These are phyloP conservation scores for Malurus alboscapulatus DNA, from an alignment of 2,113 vertebrate genomes.

Conservation along the genomic window DNA sequence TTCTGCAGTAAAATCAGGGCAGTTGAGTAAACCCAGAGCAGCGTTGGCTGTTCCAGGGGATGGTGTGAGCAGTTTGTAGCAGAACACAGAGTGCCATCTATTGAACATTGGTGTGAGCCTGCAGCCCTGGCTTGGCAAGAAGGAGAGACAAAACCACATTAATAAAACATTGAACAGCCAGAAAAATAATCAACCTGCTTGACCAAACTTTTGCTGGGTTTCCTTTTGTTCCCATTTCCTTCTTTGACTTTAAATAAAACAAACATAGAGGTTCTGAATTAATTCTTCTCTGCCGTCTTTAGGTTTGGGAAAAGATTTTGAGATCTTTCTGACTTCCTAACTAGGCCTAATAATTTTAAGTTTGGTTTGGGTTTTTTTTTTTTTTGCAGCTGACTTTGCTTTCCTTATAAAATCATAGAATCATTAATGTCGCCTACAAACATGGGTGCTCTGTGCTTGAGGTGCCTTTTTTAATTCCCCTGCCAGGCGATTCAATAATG, in stretches of 20 bases:
- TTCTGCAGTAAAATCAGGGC: not conserved
- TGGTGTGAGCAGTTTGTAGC: not conserved
- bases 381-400: not conserved
- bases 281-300: not conserved
- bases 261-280: not conserved
- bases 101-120: not conserved
- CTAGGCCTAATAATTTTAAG: not conserved
- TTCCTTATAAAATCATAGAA: not conserved
- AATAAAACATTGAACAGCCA: not conserved
- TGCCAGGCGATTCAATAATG: not conserved
- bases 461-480: not conserved
- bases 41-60: not conserved
- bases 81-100: constrained; percentile 4
- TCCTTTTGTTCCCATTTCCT: not conserved
- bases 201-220: not conserved
- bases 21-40: not conserved
- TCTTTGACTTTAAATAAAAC: not conserved
- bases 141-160: not conserved
- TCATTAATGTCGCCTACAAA: not conserved
- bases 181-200: not conserved
- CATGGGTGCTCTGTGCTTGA: not conserved
- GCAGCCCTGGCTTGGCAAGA: not conserved
- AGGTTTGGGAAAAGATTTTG: not conserved
- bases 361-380: rapidly evolving
- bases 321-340: not conserved